phyloP scores from a whole-genome alignment of 2,888 invertebrate genomes.

The Chamaedrilus cognettii region DNA sequence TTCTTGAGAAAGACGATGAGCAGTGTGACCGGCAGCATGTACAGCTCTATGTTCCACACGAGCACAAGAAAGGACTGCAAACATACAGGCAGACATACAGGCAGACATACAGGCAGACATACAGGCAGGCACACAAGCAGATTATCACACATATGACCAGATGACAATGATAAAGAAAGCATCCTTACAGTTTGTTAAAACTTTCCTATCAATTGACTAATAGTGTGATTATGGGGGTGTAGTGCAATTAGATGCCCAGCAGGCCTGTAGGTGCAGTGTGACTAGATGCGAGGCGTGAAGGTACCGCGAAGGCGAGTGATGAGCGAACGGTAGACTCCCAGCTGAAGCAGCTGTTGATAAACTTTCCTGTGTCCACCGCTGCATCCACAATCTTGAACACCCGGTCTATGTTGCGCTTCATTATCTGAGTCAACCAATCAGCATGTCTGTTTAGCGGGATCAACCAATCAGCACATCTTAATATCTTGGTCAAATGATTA shows the following conservation, averaged over 20 bases:
- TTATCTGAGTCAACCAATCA: not conserved
- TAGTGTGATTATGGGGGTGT: no score
- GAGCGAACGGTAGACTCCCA: not conserved
- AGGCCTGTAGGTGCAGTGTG: no score
- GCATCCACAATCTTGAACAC: not conserved
- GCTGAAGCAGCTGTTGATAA: not conserved
- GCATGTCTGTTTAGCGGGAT: no score
- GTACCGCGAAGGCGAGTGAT: not conserved
- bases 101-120: no score
- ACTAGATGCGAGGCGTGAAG: not conserved
- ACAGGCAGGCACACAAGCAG: no score
- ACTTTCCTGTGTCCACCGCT: not conserved
- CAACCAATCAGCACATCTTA: no score
- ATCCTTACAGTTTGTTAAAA: no score
- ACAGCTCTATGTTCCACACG: not conserved
- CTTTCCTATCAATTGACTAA: no score
- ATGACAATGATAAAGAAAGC: no score
- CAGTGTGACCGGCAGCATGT: not conserved
- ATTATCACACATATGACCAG: no score
- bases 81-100: not conserved
- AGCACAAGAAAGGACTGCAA: not conserved
- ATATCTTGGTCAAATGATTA: no score
- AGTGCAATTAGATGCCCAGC: no score
- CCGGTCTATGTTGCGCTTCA: not conserved
- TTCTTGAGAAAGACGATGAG: not conserved